Base-by-base conservation (phyloP, 2,797 vertebrate species). In the Sphaeramia orbicularis region DNA sequence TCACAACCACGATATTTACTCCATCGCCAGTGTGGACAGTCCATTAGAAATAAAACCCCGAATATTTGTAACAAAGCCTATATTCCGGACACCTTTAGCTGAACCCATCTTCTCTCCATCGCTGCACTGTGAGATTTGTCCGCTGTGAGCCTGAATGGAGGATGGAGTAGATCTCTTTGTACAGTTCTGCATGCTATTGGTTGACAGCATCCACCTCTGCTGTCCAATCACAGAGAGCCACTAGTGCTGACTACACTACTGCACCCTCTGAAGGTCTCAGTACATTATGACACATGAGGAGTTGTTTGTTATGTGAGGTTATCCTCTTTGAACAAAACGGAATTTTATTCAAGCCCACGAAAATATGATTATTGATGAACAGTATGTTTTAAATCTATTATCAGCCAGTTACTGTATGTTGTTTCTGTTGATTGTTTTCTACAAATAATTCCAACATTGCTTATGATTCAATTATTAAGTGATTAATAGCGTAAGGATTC, bases 81-180 rank as follows among this genome's bases (percentile, higher is more conserved):
- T 12, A 59, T 43, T 66, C 44, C 35, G 6, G 4, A 35, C 16
- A 1, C n/a, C 19, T 47, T 65, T n/a, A 14, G 13, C 64, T 40
- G 80, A 49, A 45, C 45, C 10, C 74, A 64, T 85, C 73, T 82
- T 71, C 30, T 59, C 45, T 50, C 42, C 55, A 47, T 57, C 58
- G 77, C 45, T 48, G 57, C 51, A 79, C 44, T 60, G 52, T 50
- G 38, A 61, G 51, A 15, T 15, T 56, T 67, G 56, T n/a, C 73
- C 13, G 53, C 57, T 49, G n/a, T 48, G 71, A 60, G 49, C 4
- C 43, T 71, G 71, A 44, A 62, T 15, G 82, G 82, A 85, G 87
- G 88, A 89, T 58, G 86, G 85, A 91, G 71, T 90, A 83, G 92
- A 93, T 89, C 81, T 80, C 81, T 86, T 84, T 87, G 81, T 84